These are phyloP conservation scores for Philypnodon macrostomus DNA, from an alignment of 2,797 vertebrate species.

Conservation along the genomic window DNA sequence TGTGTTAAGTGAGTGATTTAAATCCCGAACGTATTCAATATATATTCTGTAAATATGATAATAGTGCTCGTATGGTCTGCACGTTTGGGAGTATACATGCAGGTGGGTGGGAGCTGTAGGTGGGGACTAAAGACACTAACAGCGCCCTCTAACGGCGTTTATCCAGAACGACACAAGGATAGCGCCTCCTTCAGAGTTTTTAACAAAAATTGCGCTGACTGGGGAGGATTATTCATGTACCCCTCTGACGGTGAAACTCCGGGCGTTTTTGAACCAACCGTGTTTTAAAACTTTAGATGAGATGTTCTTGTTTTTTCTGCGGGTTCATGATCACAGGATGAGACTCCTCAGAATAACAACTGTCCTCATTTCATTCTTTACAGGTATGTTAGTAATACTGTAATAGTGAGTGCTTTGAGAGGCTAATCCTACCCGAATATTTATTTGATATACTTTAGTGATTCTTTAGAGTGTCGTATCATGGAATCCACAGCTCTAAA, in stretches of 20 bases:
- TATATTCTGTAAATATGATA: too few relatives aligned
- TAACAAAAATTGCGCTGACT: slow-evolving; percentile 1
- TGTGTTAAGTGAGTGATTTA: too few relatives aligned
- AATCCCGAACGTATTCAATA: too few relatives aligned
- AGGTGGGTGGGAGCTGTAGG: too few relatives aligned
- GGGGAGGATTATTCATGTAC: not conserved
- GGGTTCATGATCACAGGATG: not conserved
- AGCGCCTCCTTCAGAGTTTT: not conserved
- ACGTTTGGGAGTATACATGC: too few relatives aligned
- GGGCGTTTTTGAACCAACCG: not conserved
- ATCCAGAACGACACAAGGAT: not conserved
- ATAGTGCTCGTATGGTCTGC: too few relatives aligned
- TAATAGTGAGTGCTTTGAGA: too few relatives aligned
- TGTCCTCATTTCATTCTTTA: not conserved
- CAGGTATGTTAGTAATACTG: not conserved
- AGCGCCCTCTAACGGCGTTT: not conserved
- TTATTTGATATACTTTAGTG: too few relatives aligned
- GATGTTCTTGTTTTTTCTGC: not conserved
- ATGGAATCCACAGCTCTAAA: too few relatives aligned
- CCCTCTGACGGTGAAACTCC: not conserved
- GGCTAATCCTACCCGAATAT: too few relatives aligned
- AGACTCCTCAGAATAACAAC: not conserved
- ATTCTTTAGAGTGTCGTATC: too few relatives aligned
- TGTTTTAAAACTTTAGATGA: too few relatives aligned
- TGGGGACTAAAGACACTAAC: not conserved